Evolutionary conservation across 2,797 vertebrate species (phyloP), one percentile per base, ranked within the genome.

Genomic region (Chlorospingus semifuscus): DNA sequence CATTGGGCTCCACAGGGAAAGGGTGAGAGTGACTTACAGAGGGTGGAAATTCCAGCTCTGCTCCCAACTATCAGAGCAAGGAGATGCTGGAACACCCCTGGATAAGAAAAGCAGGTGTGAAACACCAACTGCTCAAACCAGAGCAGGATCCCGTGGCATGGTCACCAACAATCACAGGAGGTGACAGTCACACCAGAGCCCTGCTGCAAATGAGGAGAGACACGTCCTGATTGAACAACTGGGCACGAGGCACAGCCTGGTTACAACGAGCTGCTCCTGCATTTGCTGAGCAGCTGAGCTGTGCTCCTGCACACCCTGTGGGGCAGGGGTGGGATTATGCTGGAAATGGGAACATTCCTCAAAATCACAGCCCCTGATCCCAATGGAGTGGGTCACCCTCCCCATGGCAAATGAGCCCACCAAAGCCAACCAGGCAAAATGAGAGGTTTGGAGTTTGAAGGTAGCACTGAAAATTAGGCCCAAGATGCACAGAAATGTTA

Each of bases 331-430:
- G 24, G 70, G 60, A 37, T 83, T 47, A 8, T 0, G 1, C 22
- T 95, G 71, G 87, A 77, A 95, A 83, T 7, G 24, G 75, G 71
- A 89, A 92, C 29, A 26, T 55, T 72, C 72, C 83, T 69, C 70
- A 68, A 41, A 92, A 89, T 77, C 83, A 47, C 1, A 26, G 7
- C 8, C 16, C 39, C 57, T 46, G 47, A 39, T 88, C 57, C 52
- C 29, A 4, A 4, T 0, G 0, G 77, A 64, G 21, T 6, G 12
- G 3, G 77, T 63, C 55, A 36, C 50, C 34, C 12, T 71, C 11
- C 32, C 46, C 21, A 3, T 0, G 29, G 70, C 29, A 52, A 83
- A 76, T 0, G 24, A 53, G 39, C 42, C 34, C 14, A 14, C 6
- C 41, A 23, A 91, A 74, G 47, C 11, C 37, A 75, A 36, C 2